These are phyloP conservation scores for Paracyclopina nana DNA, from an alignment of 1,140 invertebrate genomes.

Conservation along the genomic window DNA sequence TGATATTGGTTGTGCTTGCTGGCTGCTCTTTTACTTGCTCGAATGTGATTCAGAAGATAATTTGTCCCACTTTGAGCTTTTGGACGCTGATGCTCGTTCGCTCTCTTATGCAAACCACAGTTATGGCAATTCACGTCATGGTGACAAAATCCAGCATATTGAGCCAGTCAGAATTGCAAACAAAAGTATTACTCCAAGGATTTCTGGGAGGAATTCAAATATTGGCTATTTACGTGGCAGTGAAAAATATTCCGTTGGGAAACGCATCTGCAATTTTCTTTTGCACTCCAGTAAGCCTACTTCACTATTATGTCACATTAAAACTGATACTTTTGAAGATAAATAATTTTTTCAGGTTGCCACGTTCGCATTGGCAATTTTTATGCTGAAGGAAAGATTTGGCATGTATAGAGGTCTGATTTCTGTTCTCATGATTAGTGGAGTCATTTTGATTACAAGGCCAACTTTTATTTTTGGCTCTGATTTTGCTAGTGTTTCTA, in stretches of 20 bases:
- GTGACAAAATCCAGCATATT: too few species aligned
- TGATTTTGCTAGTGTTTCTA: too few species aligned
- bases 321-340: too few species aligned
- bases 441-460: not conserved
- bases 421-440: slow-evolving; percentile 1
- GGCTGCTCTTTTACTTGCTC: not conserved
- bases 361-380: slow-evolving; percentile 1
- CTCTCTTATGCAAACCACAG: not conserved
- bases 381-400: slow-evolving; percentile 9
- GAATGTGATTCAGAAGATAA: slow-evolving; percentile 11
- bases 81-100: slow-evolving; percentile 8
- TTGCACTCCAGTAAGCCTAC: slow-evolving; percentile 1
- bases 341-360: too few species aligned
- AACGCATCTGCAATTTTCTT: slow-evolving; percentile 11
- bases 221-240: not conserved
- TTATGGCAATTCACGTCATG: too few species aligned
- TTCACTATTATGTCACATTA: too few species aligned
- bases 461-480: not conserved
- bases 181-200: too few species aligned
- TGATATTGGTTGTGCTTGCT: not conserved
- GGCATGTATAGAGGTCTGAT: not conserved
- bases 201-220: slow-evolving; percentile 3
- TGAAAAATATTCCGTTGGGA: slow-evolving; percentile 7
- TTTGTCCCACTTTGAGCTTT: slow-evolving; percentile 8
- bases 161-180: too few species aligned